Evolutionary conservation across 2,888 invertebrate genomes (phyloP).

Genomic region (Aphelenchoides bicaudatus): DNA sequence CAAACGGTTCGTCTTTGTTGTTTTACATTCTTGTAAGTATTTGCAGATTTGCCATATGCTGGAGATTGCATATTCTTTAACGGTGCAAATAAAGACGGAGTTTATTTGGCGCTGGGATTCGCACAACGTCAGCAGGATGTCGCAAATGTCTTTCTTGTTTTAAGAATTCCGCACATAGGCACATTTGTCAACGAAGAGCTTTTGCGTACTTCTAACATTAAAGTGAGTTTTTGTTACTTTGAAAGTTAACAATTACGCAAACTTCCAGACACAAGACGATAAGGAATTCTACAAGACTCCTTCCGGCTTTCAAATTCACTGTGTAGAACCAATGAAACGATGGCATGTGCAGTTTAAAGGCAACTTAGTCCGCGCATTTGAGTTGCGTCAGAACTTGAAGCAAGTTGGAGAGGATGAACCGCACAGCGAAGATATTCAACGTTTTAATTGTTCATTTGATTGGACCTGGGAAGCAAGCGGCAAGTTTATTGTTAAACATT

Average conservation of each 20-base stretch:
- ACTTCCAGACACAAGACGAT: conserved; percentile 36
- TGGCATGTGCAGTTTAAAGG: conserved; percentile 74
- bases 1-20: conserved; percentile 17
- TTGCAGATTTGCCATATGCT: conserved; percentile 62
- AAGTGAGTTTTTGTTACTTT: conserved; percentile 28
- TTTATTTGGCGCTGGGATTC: conserved; percentile 50
- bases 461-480: conserved; percentile 25
- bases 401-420: not conserved
- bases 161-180: conserved; percentile 71
- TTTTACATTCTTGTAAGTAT: conserved; percentile 16
- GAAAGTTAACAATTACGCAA: conserved; percentile 44
- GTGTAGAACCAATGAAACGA: conserved; percentile 72
- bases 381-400: conserved; percentile 19
- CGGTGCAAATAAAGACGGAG: conserved; percentile 67
- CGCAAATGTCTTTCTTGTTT: conserved; percentile 52
- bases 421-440: no score
- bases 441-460: conserved; percentile 11
- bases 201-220: conserved; percentile 44
- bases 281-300: conserved; percentile 66
- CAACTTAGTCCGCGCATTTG: conserved; percentile 63
- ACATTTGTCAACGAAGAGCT: conserved; percentile 64
- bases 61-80: conserved; percentile 79
- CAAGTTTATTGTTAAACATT: not conserved
- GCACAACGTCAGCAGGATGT: conserved; percentile 46
- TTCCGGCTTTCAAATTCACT: conserved; percentile 71